A percentile compares a stretch with the other conserved stretches of the same genome.
Evolutionary conservation across 2,888 invertebrate genomes (phyloP).

Genomic region (Nezara viridula): DNA sequence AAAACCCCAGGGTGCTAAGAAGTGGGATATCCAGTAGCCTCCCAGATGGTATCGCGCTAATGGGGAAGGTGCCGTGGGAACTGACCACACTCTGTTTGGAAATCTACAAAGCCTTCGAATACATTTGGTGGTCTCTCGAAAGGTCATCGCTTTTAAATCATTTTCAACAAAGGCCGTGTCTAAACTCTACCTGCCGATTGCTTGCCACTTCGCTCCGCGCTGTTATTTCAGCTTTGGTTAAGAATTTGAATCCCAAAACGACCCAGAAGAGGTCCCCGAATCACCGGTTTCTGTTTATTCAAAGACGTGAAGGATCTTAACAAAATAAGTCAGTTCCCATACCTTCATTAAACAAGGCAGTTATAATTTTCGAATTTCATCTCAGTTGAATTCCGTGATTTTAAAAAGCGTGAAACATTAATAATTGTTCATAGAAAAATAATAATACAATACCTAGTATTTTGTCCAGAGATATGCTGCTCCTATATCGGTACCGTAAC

Average conservation of each 20-base stretch:
- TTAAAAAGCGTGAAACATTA: background rate
- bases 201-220: background rate
- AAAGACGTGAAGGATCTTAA: background rate
- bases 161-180: background rate
- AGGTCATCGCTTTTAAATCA: constrained; percentile 44
- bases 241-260: constrained; percentile 27
- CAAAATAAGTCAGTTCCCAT: background rate
- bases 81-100: constrained; percentile 29
- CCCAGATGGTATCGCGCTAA: constrained; percentile 18
- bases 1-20: background rate
- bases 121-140: constrained; percentile 12
- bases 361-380: background rate
- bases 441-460: too few species aligned
- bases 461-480: too few species aligned
- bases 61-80: constrained; percentile 45
- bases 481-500: too few species aligned
- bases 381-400: background rate
- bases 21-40: constrained; percentile 37
- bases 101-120: constrained; percentile 26
- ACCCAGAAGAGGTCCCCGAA: background rate
- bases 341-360: background rate
- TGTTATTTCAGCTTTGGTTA: constrained; percentile 12
- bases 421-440: too few species aligned
- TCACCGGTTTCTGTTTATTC: background rate
- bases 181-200: background rate